Base-by-base conservation (phyloP, 2,113 vertebrate species). In the Pachyramphus minor region DNA sequence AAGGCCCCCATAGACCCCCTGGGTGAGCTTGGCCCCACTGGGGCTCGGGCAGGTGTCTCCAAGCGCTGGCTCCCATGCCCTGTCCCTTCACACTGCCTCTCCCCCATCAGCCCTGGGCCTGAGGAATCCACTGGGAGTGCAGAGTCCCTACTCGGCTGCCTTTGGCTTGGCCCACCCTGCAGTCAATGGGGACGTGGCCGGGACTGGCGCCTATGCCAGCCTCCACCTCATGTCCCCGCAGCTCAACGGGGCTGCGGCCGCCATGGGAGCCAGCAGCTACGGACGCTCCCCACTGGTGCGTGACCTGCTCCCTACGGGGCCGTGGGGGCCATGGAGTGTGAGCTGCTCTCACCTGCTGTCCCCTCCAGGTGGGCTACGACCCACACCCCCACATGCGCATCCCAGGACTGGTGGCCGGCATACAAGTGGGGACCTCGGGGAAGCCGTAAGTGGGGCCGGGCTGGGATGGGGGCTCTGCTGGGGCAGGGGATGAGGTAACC, bases 381-480 rank as follows among this genome's bases (percentile, higher is more conserved):
- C 98, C 98, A 4, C 98, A 99, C 96, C 98, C 98, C 3, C 98
- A 99, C 89, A 98, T 99, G 98, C 98, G 99, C 13, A 97, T 98
- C 83, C 98, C 98, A 0, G 98, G 98, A 59, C 97, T 99, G 79
- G 97, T 98, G 4, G 97, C 98, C 20, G 95, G 98, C 78, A 96
- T 99, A 94, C 98, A 98, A 94, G 97, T 98, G 41, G 97, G 98
- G 12, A 94, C 98, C 2, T 97, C 98, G 0, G 98, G 98, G 83
- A 99, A 99, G 82, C 98, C 98, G 98, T 99, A 89, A 98, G 99
- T 98, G 93, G 44, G 56, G 69, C 55, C 0, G 2, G 2, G 7
- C 14, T 19, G 58, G 20, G 76, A 11, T 63, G 24, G 76, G 35
- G 49, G 42, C 63, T 11, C 11, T 0, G 4, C 4, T 21, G 11